phyloP scores from a whole-genome alignment of 2,888 invertebrate genomes.

The Andrena trimmerana region DNA sequence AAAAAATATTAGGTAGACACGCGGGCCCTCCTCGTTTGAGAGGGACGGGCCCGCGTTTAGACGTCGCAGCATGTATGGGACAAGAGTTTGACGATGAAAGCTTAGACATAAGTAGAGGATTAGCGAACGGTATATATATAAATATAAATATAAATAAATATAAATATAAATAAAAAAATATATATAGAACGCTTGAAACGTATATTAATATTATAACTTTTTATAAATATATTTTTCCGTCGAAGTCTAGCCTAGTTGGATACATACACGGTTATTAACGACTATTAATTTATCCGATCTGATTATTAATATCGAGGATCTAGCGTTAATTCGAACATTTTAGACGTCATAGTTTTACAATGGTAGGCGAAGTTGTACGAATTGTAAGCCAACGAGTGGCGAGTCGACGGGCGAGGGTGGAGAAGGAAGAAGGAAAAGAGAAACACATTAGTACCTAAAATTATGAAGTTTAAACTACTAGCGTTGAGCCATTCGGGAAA shows the following conservation, averaged over 20 bases:
- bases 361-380: conserved; percentile 74
- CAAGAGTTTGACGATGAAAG: conserved; percentile 74
- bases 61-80: conserved; percentile 68
- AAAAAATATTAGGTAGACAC: conserved; percentile 58
- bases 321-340: conserved; percentile 80
- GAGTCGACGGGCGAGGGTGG: conserved; percentile 1
- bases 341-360: conserved; percentile 83
- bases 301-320: conserved; percentile 75
- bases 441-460: conserved; percentile 78
- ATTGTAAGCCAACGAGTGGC: conserved; percentile 63
- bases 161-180: conserved; percentile 73
- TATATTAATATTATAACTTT: conserved; percentile 84
- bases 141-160: conserved; percentile 71
- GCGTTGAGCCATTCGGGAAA: conserved; percentile 65
- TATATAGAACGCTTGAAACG: conserved; percentile 84
- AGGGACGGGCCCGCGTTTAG: conserved; percentile 37
- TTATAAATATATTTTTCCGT: conserved; percentile 85
- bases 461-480: conserved; percentile 75
- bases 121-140: conserved; percentile 78
- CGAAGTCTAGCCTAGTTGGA: conserved; percentile 85
- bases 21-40: conserved; percentile 43
- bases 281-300: conserved; percentile 83
- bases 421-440: conserved; percentile 43
- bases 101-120: conserved; percentile 80
- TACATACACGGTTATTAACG: conserved; percentile 81